These are phyloP conservation scores for Ctenopoma multispine DNA, from an alignment of 2,797 vertebrate species.

Conservation along the genomic window DNA sequence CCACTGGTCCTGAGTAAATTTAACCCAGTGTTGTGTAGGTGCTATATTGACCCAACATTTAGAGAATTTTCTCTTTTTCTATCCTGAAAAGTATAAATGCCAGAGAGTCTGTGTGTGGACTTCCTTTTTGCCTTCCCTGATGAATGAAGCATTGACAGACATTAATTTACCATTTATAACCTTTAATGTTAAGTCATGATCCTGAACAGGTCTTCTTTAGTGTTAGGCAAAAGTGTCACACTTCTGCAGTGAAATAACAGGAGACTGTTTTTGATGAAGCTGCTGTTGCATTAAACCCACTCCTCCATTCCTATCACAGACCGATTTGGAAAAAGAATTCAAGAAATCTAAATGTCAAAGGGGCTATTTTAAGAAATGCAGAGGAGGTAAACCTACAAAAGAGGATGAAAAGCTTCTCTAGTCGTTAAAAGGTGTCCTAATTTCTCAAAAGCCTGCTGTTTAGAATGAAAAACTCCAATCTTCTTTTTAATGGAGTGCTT, in stretches of 20 bases:
- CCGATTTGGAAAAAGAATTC: background rate
- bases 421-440: slow-evolving; percentile 17
- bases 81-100: too few relatives aligned
- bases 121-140: too few relatives aligned
- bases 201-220: too few relatives aligned
- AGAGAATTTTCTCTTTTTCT: too few relatives aligned
- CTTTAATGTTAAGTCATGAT: too few relatives aligned
- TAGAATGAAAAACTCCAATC: background rate
- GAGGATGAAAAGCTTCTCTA: slow-evolving; percentile 18
- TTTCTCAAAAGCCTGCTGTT: slow-evolving; percentile 6
- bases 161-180: too few relatives aligned
- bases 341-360: slow-evolving; percentile 7
- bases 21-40: too few relatives aligned
- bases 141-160: too few relatives aligned
- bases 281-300: background rate
- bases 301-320: background rate
- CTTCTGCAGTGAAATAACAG: background rate
- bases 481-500: background rate
- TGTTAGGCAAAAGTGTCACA: too few relatives aligned
- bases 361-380: slow-evolving; percentile 8
- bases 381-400: slow-evolving; percentile 7
- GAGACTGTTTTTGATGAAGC: background rate
- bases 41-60: too few relatives aligned
- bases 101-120: too few relatives aligned
- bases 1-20: too few relatives aligned